Evolutionary conservation across 2,888 invertebrate genomes (phyloP).

Genomic region (Drosophila neonasuta): DNA sequence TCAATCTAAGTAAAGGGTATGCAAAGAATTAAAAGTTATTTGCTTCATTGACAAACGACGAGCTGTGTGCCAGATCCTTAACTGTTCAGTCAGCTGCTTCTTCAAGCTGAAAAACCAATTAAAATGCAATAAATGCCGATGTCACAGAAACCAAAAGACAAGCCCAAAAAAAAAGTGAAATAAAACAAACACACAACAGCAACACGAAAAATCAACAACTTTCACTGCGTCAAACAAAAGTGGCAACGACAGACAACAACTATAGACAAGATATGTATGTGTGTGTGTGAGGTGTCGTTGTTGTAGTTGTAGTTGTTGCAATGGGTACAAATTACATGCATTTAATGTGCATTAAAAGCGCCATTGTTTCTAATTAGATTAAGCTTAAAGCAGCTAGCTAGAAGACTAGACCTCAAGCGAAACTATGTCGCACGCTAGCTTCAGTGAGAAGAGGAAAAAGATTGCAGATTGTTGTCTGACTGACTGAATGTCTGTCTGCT

Average conservation of each 20-base stretch:
- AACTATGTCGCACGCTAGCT: slow-evolving; percentile 71
- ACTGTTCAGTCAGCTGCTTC: slow-evolving; percentile 48
- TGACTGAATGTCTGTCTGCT: not conserved
- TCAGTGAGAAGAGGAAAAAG: slow-evolving; percentile 8
- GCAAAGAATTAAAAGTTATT: slow-evolving; percentile 1
- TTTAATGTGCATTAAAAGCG: slow-evolving; percentile 63
- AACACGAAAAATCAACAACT: slow-evolving; percentile 51
- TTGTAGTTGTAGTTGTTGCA: slow-evolving; percentile 20
- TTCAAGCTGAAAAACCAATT: slow-evolving; percentile 63
- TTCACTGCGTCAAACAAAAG: slow-evolving; percentile 62
- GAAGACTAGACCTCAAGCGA: slow-evolving; percentile 54
- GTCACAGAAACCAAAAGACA: slow-evolving; percentile 47
- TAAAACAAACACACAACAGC: slow-evolving; percentile 8
- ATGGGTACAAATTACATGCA: slow-evolving; percentile 66
- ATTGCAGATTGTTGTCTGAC: not conserved
- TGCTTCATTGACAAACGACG: slow-evolving; percentile 39
- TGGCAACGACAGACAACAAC: slow-evolving; percentile 26
- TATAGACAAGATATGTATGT: slow-evolving; percentile 3
- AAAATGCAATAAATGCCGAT: slow-evolving; percentile 59
- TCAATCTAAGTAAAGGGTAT: not conserved
- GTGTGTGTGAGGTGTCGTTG: slow-evolving; percentile 16
- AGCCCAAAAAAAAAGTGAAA: slow-evolving; percentile 42
- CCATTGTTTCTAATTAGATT: slow-evolving; percentile 74
- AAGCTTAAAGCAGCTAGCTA: slow-evolving; percentile 40
- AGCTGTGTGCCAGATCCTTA: slow-evolving; percentile 22